phyloP scores from a whole-genome alignment of 2,797 vertebrate species.

The Chrosomus eos region DNA sequence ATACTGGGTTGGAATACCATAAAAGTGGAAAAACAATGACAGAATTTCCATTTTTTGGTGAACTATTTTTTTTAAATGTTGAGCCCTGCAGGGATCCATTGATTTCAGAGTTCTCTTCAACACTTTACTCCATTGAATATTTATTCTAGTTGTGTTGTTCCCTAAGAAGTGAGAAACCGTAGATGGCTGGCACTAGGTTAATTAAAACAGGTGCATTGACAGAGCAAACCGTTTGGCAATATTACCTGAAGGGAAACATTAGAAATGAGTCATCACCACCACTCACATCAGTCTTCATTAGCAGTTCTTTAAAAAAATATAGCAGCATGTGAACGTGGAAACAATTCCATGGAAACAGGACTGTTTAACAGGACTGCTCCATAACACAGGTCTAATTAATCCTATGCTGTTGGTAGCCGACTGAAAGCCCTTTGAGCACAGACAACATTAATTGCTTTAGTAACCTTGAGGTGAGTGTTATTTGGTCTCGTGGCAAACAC shows the following conservation, averaged over 20 bases:
- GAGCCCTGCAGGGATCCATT: neutral
- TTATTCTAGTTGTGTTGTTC: neutral
- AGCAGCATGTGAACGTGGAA: slow-evolving; percentile 10
- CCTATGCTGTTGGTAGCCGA: slow-evolving; percentile 5
- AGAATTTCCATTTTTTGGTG: neutral
- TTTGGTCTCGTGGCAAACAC: slow-evolving; percentile 23
- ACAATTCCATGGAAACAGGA: slow-evolving; percentile 28
- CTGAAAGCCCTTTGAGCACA: slow-evolving; percentile 45
- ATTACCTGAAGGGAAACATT: slow-evolving; percentile 7
- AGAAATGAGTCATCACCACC: neutral
- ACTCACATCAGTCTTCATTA: slow-evolving; percentile 37
- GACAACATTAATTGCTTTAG: slow-evolving; percentile 58
- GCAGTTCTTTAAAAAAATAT: slow-evolving; percentile 18
- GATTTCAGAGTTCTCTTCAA: neutral
- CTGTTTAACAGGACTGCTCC: neutral
- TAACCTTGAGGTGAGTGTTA: slow-evolving; percentile 51
- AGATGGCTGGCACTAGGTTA: slow-evolving; percentile 22
- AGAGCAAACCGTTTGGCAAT: slow-evolving; percentile 11
- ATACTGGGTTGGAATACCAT: neutral
- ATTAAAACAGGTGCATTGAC: slow-evolving; percentile 17
- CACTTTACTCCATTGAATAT: neutral
- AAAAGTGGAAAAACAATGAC: neutral
- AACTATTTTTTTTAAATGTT: neutral
- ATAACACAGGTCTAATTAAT: slow-evolving; percentile 51
- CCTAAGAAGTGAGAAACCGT: slow-evolving; percentile 2